Base-by-base conservation (phyloP, 2,113 vertebrate genomes). In the Promerops cafer region DNA sequence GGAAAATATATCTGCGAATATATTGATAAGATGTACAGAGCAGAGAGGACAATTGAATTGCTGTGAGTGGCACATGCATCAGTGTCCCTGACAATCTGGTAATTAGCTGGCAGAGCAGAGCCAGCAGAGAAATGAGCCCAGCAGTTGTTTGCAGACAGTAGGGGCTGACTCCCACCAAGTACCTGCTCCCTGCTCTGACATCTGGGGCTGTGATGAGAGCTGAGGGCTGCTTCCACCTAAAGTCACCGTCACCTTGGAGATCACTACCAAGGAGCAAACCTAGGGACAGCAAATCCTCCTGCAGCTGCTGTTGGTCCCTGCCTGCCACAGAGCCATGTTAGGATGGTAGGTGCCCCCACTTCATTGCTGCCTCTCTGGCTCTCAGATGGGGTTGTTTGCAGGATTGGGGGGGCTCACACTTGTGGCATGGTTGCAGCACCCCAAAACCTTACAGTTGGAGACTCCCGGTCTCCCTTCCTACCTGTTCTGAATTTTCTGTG, bases 81-180 rank as follows among this genome's bases (percentile, higher is more conserved):
- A 96, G 95, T 84, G 96, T 95, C 80, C 93, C 94, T 97, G 96
- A 88, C 94, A 96, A 74, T 80, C 26, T 13, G 0, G 83, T 95
- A 95, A 94, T 96, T 90, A 93, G 92, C 88, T 93, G 92, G 90
- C 92, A 87, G 74, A 90, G 92, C 69, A 83, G 79, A 90, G 78
- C 2, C 4, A 90, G 90, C 87, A 11, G 87, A 0, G 1, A 45
- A 91, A 95, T n/a, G 93, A 95, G 83, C 74, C 91, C 8, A 0
- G 94, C 91, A 81, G 78, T 65, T 77, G 72, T 83, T 89, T 7
- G 6, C 83, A 69, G 52, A 71, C 68, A 14, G 69, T 57, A 53
- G 81, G 92, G 90, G 68, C 83, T 86, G 93, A n/a, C 64, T 95
- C 83, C 71, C n/a, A 52, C 10, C 0, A 3, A 79, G 42, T 71